phyloP scores from a whole-genome alignment of 2,113 vertebrate genomes.

The Burhinus bistriatus region DNA sequence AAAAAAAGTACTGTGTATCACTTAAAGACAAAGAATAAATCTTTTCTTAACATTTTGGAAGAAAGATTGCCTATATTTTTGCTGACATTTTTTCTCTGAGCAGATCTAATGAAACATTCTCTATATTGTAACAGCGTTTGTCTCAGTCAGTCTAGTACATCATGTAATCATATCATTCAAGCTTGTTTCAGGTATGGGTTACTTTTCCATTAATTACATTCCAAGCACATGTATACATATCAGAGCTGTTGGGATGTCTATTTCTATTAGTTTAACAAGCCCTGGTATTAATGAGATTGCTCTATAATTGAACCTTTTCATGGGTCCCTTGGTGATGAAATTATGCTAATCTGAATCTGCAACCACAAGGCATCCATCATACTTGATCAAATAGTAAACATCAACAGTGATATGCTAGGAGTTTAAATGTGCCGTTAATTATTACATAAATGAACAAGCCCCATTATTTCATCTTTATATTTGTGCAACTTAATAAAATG shows the following conservation, averaged over 20 bases:
- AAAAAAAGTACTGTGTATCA: background rate
- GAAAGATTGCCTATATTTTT: background rate
- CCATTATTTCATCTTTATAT: slow-evolving; percentile 69
- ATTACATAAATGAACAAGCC: slow-evolving; percentile 76
- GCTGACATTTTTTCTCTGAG: background rate
- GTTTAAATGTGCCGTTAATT: slow-evolving; percentile 82
- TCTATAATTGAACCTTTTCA: slow-evolving; percentile 94
- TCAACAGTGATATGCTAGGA: slow-evolving; percentile 76
- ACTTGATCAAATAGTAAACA: slow-evolving; percentile 91
- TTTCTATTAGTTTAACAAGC: slow-evolving; percentile 91
- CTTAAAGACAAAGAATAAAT: background rate
- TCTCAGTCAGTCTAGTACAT: background rate
- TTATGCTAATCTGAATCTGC: slow-evolving; percentile 91
- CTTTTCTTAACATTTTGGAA: background rate
- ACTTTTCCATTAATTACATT: slow-evolving; percentile 88
- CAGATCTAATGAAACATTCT: background rate
- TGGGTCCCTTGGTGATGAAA: slow-evolving; percentile 92
- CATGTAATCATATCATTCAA: slow-evolving; percentile 7
- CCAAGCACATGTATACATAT: slow-evolving; percentile 86
- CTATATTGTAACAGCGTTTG: background rate
- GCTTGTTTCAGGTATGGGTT: slow-evolving; percentile 76
- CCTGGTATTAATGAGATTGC: slow-evolving; percentile 94
- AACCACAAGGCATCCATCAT: slow-evolving; percentile 94
- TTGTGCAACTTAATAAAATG: background rate
- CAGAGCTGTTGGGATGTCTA: slow-evolving; percentile 83